Evolutionary conservation across 2,888 invertebrate species (phyloP), one percentile per base, ranked within the genome.

Genomic region (Abrostola tripartita): DNA sequence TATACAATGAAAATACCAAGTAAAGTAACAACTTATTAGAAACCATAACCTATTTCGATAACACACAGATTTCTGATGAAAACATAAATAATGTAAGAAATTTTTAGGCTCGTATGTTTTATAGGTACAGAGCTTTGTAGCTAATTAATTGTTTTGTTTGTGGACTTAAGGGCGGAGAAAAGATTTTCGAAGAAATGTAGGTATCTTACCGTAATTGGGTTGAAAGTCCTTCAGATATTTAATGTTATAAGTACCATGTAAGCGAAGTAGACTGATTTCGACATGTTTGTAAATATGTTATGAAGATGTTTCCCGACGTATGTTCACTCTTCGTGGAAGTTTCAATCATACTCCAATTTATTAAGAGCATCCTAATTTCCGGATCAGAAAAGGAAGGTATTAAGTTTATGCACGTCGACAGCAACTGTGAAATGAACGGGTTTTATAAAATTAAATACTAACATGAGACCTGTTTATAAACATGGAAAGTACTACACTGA

Each of bases 1-100:
- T 52, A 57, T 65, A 55, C 60, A 61, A 54, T 73, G 69, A 67
- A 78, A 75, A 79, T 69, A 78, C 67, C 49, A 59, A 64, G 66
- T 64, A 56, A 63, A 58, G 63, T 63, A 57, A 74, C 58, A 11
- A 57, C 60, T 68, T 64, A 57, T 65, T 67, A 68, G 59, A 69
- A 78, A 68, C 64, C 64, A 65, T 61, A 42, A 42, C 24, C 14
- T 24, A 6, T 7, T 47, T 47, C 11, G 8, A 24, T 47, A 14
- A 14, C 9, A 9, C 8, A 5, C 2, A 1, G 5, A 14, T 9
- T 14, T 5, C 44, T 12, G 24, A 8, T 12, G 0, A 0, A 1
- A 6, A 42, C 44, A 11, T 11, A 8, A 11, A 8, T 44, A 12
- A 44, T 44, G 12, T 14, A 14, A 8, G 6, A 12, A 0, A 1